Evolutionary conservation across 2,797 vertebrate species (phyloP).

Genomic region (Chaetophractus vellerosus): DNA sequence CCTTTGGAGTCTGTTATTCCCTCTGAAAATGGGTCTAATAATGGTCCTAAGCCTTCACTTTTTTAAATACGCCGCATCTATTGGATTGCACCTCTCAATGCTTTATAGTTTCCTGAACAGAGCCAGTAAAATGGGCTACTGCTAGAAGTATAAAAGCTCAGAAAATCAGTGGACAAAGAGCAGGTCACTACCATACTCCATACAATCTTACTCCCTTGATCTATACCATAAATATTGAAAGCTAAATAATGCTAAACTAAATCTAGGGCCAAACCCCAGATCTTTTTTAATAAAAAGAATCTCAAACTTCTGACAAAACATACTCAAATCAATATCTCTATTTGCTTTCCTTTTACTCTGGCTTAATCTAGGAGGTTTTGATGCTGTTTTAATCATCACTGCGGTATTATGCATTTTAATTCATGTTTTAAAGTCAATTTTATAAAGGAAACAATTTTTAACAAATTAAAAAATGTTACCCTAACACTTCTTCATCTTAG

Average conservation of each 20-base stretch:
- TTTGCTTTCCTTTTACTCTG: slow-evolving; percentile 39
- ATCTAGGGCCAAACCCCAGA: not conserved
- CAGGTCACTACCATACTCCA: not conserved
- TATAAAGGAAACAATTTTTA: slow-evolving; percentile 67
- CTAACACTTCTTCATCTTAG: slow-evolving; percentile 8
- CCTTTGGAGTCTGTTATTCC: not conserved
- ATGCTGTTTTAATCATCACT: slow-evolving; percentile 62
- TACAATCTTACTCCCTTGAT: slow-evolving; percentile 3
- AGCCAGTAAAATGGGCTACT: not conserved
- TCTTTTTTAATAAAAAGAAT: slow-evolving; percentile 26
- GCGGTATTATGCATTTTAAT: slow-evolving; percentile 47
- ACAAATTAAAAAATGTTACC: slow-evolving; percentile 46
- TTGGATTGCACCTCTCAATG: not conserved
- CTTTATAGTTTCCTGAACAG: not conserved
- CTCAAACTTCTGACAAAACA: slow-evolving; percentile 56
- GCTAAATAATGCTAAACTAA: slow-evolving; percentile 19
- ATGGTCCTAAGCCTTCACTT: not conserved
- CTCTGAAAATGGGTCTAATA: not conserved
- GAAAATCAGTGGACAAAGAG: not conserved
- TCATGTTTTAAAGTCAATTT: slow-evolving; percentile 64
- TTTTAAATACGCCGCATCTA: not conserved
- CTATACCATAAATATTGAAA: slow-evolving; percentile 8
- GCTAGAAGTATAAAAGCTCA: not conserved
- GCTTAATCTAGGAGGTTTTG: slow-evolving; percentile 42
- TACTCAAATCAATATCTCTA: not conserved